These are phyloP conservation scores for Mizuhopecten yessoensis DNA, from an alignment of 1,140 invertebrate species.

Conservation along the genomic window DNA sequence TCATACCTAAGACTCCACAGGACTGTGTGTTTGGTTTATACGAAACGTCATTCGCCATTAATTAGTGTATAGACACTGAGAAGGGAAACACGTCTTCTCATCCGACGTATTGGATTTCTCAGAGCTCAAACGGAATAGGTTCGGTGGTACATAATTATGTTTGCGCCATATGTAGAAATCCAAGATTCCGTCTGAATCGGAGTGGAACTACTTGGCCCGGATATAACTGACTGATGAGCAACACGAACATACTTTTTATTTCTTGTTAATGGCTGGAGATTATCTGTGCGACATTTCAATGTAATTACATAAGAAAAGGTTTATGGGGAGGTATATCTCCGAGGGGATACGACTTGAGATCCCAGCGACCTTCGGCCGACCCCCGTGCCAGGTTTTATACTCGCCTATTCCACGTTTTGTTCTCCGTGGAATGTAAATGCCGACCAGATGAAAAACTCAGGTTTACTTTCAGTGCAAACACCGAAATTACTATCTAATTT, in stretches of 20 bases:
- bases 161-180: constrained; percentile 18
- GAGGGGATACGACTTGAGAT: constrained; percentile 20
- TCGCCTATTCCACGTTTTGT: background rate
- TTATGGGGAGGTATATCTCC: constrained; percentile 12
- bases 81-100: background rate
- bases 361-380: background rate
- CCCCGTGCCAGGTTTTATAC: background rate
- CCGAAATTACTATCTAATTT: constrained; percentile 35
- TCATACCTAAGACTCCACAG: background rate
- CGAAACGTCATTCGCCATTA: background rate
- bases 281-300: constrained; percentile 3
- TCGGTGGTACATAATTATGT: background rate
- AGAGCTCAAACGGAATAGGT: background rate
- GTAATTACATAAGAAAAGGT: constrained; percentile 20
- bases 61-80: background rate
- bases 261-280: constrained; percentile 18
- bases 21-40: background rate
- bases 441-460: background rate
- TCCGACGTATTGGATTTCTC: background rate
- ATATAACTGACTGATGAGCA: constrained; percentile 11
- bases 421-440: background rate
- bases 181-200: background rate
- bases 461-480: constrained; percentile 18
- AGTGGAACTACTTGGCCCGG: background rate
- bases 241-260: background rate